Percentiles rank a stretch among this genome's conserved stretches.
These are phyloP conservation scores for Melipona beecheii DNA, from an alignment of 2,888 invertebrate genomes.

Conservation along the genomic window DNA sequence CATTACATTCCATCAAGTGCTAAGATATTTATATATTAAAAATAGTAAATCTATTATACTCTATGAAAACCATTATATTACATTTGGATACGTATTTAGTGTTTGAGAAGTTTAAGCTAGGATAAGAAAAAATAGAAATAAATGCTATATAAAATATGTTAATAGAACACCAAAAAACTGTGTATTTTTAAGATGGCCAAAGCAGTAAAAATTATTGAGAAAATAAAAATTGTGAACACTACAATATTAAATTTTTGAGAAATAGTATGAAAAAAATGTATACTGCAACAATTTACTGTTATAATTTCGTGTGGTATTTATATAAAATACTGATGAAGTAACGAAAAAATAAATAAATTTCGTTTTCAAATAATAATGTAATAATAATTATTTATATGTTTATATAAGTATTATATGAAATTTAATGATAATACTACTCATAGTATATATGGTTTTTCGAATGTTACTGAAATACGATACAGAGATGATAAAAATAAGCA, in stretches of 20 bases:
- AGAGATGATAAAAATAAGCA: not conserved
- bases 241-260: not conserved
- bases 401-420: not conserved
- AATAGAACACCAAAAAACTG: not conserved
- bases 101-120: not conserved
- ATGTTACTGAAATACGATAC: not conserved
- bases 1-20: no score
- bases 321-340: no score
- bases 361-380: not conserved
- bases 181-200: not conserved
- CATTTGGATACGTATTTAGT: no score
- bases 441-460: not conserved
- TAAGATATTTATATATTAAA: no score
- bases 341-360: not conserved
- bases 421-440: not conserved
- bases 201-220: not conserved
- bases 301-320: no score
- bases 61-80: no score
- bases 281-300: no score
- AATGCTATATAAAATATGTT: not conserved
- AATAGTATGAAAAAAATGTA: not conserved
- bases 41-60: no score
- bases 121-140: not conserved
- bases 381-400: not conserved
- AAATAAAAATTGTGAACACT: not conserved